These are phyloP conservation scores for Sarcophaga carnaria DNA, from an alignment of 2,888 invertebrate genomes.

Conservation along the genomic window DNA sequence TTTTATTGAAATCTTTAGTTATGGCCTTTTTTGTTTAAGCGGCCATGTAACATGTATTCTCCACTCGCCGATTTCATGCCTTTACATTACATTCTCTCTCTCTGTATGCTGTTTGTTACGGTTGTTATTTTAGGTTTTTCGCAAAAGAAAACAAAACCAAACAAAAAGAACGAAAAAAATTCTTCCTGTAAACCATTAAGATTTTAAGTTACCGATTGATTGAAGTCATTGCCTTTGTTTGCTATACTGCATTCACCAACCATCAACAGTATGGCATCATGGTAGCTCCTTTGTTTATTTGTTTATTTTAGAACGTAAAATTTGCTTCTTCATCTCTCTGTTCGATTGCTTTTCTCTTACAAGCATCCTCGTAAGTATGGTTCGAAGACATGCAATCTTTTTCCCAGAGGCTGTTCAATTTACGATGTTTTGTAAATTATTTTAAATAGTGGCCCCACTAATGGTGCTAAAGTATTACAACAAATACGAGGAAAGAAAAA, in stretches of 20 bases:
- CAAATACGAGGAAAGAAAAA: not conserved
- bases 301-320: conserved; percentile 7
- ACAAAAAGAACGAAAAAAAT: not conserved
- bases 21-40: not conserved
- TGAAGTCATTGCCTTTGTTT: conserved; percentile 61
- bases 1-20: not conserved
- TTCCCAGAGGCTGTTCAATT: conserved; percentile 64
- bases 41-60: not conserved
- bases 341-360: not conserved
- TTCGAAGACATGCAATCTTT: conserved; percentile 64
- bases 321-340: conserved; percentile 11
- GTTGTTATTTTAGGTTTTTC: not conserved
- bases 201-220: conserved; percentile 71
- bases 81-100: too few relatives aligned
- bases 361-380: conserved; percentile 36
- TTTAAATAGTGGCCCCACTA: conserved; percentile 51
- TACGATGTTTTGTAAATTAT: conserved; percentile 57
- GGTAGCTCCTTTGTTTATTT: not conserved
- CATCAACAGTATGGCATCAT: not conserved
- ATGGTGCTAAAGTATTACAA: conserved; percentile 3
- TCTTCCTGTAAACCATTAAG: conserved; percentile 70
- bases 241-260: not conserved
- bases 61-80: not conserved
- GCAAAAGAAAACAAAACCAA: too few relatives aligned
- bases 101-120: not conserved